Percentiles rank a stretch among this genome's conserved stretches.
Conservation (phyloP, 1,140 invertebrate genomes). For the Drosophila navojoa region DNA sequence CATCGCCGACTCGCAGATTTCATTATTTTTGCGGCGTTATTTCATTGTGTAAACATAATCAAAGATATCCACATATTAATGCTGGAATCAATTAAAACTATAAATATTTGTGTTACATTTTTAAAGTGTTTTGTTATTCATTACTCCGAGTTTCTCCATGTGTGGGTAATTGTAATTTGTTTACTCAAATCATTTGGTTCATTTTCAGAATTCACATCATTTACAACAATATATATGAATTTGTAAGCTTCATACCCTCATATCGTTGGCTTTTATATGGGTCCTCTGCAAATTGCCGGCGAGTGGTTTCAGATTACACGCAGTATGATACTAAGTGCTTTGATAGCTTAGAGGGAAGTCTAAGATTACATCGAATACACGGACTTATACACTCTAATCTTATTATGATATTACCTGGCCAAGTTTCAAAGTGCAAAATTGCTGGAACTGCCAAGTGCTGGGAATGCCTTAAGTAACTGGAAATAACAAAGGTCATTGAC, state of each 20-base stretch:
- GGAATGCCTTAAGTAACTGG: constrained; percentile 10
- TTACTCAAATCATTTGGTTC: background rate
- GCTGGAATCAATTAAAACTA: background rate
- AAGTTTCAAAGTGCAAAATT: background rate
- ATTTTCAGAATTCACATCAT: background rate
- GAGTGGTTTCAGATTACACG: background rate
- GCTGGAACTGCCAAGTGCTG: background rate
- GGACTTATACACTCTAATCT: background rate
- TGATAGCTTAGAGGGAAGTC: too few species aligned
- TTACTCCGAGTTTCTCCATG: background rate
- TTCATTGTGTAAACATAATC: background rate
- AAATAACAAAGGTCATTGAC: constrained; percentile 31
- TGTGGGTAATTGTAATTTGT: background rate
- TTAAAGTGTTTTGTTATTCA: background rate
- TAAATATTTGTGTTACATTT: background rate
- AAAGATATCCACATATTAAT: background rate
- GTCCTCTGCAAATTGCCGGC: too few species aligned
- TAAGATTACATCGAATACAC: background rate
- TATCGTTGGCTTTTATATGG: too few species aligned
- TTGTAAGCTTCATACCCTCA: background rate
- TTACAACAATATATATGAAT: background rate
- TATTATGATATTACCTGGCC: constrained; percentile 3
- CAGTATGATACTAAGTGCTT: too few species aligned
- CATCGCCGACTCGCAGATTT: constrained; percentile 1
- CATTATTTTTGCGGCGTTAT: background rate